Evolutionary conservation across 2,797 vertebrate species (phyloP).

Genomic region (Anolis apletophallus): DNA sequence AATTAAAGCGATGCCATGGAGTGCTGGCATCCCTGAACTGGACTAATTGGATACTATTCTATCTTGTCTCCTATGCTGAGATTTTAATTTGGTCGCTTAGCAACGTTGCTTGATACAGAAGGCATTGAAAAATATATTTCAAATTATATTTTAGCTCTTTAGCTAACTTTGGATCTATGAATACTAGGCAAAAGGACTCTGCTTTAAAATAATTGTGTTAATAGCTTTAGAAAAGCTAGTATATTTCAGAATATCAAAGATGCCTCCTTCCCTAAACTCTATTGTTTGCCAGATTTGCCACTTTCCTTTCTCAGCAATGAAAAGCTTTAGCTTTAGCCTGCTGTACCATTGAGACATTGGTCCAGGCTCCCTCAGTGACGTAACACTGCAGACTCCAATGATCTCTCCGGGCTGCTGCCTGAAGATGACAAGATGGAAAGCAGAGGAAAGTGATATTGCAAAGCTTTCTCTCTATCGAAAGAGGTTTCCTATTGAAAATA

Average conservation of each 20-base stretch:
- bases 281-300: fast-evolving
- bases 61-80: too few species aligned
- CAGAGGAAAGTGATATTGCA: background rate
- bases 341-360: background rate
- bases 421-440: background rate
- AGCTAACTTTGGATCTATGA: background rate
- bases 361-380: fast-evolving
- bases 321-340: conserved; percentile 10
- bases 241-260: background rate
- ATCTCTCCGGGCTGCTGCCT: conserved; percentile 19
- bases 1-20: background rate
- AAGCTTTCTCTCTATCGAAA: conserved; percentile 14
- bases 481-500: background rate
- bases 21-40: background rate
- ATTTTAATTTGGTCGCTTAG: too few species aligned
- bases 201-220: background rate
- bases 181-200: background rate
- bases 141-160: background rate
- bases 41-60: background rate
- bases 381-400: fast-evolving
- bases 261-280: background rate
- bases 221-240: background rate
- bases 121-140: background rate
- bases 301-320: background rate
- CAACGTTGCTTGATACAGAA: background rate